Evolutionary conservation across 2,113 vertebrate species (phyloP).

Genomic region (Gnathonemus echidnorhynchus): DNA sequence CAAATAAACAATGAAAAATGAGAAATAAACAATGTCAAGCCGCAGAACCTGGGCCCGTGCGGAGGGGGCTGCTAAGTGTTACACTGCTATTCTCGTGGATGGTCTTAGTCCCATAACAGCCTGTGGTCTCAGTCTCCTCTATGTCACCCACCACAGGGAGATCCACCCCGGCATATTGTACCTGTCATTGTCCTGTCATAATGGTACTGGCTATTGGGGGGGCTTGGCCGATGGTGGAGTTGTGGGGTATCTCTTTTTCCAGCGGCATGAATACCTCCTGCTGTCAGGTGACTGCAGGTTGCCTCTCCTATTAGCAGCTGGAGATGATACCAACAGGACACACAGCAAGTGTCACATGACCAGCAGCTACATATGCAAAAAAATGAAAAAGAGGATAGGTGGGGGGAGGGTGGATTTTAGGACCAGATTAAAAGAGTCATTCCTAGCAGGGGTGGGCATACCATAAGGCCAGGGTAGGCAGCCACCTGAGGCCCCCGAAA

Average conservation of each 20-base stretch:
- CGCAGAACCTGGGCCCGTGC: background rate
- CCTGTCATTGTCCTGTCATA: background rate
- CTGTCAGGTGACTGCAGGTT: background rate
- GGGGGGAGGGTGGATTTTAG: background rate
- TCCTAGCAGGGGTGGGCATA: background rate
- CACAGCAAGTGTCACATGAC: background rate
- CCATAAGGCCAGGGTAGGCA: no score
- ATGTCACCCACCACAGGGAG: background rate
- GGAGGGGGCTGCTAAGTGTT: background rate
- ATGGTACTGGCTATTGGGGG: background rate
- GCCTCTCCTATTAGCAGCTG: background rate
- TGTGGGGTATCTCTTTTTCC: background rate
- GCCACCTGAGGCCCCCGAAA: background rate
- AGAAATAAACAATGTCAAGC: background rate
- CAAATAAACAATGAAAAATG: conserved; percentile 2
- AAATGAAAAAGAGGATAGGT: background rate
- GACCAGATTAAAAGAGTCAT: background rate
- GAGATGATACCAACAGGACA: background rate
- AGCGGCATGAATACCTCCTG: background rate
- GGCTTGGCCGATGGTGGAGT: background rate
- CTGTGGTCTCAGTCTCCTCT: background rate
- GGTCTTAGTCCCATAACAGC: background rate
- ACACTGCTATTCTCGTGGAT: no score
- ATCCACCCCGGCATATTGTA: background rate
- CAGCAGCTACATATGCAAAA: background rate